phyloP scores from a whole-genome alignment of 2,113 vertebrate species.

The Mesoclemmys tuberculata region DNA sequence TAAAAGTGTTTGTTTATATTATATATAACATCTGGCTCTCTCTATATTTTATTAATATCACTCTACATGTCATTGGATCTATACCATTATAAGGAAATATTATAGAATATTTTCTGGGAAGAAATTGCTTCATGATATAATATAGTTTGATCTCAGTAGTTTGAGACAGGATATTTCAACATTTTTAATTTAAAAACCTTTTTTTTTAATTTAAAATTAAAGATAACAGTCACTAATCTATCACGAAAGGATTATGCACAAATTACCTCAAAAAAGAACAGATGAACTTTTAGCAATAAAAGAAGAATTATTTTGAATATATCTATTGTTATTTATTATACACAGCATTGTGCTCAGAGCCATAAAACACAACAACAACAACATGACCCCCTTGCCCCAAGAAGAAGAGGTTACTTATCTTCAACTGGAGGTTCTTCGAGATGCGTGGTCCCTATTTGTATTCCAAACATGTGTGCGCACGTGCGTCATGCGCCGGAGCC shows the following conservation, averaged over 20 bases:
- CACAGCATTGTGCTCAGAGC: background rate
- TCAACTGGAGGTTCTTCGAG: background rate
- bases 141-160: background rate
- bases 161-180: background rate
- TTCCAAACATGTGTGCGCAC: background rate
- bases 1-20: background rate
- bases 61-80: background rate
- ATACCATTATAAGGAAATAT: background rate
- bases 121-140: background rate
- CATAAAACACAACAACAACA: constrained; percentile 8
- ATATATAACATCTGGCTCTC: background rate
- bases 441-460: background rate
- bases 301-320: background rate
- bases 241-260: background rate
- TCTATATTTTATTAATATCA: background rate
- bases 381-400: background rate
- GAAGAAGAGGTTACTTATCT: background rate
- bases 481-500: background rate
- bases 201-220: background rate
- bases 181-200: background rate
- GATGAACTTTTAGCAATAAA: background rate
- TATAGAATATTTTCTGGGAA: background rate
- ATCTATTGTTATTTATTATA: fast-evolving
- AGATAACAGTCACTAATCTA: background rate
- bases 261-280: background rate